Conservation (phyloP, 2,888 invertebrate species). For the Andrena marginata region DNA sequence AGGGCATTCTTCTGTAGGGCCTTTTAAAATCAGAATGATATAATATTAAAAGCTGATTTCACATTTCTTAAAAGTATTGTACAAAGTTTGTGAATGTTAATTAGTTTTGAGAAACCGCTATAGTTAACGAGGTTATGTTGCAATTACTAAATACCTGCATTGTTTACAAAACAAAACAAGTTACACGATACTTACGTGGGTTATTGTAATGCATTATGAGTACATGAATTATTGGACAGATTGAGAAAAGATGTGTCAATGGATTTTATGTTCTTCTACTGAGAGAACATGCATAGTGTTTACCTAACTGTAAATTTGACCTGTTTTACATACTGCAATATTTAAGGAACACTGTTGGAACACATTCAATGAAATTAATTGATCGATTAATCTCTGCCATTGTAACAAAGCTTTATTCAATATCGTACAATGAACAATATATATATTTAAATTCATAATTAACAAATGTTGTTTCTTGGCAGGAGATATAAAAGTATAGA, state of each 20-base stretch:
- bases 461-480: neutral
- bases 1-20: constrained; percentile 80
- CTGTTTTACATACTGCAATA: constrained; percentile 5
- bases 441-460: neutral
- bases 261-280: neutral
- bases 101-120: constrained; percentile 7
- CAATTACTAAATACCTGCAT: constrained; percentile 9
- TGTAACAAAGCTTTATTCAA: neutral
- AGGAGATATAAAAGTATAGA: constrained; percentile 16
- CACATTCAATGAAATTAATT: neutral
- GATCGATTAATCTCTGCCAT: neutral
- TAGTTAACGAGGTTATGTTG: constrained; percentile 37
- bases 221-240: constrained; percentile 7
- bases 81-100: constrained; percentile 1
- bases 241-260: neutral
- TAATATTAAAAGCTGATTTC: neutral
- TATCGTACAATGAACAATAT: neutral
- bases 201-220: constrained; percentile 50
- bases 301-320: constrained; percentile 57
- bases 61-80: neutral
- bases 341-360: neutral
- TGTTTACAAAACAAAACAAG: constrained; percentile 9
- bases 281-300: constrained; percentile 11
- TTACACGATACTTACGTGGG: constrained; percentile 49
- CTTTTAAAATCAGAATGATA: constrained; percentile 36